Conservation (phyloP, 2,113 vertebrate species). For the Mesembrinibis cayennensis region DNA sequence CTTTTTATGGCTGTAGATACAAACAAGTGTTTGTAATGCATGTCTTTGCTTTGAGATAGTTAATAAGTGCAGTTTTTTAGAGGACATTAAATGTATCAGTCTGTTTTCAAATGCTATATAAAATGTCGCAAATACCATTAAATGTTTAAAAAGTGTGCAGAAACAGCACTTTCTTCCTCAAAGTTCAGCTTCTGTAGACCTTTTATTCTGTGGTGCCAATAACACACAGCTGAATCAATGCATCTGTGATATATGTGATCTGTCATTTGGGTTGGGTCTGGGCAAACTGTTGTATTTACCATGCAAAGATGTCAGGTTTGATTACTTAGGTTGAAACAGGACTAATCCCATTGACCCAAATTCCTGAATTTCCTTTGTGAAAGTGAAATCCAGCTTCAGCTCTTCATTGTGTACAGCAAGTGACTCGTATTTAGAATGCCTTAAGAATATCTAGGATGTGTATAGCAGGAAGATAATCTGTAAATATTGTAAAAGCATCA, state of each 20-base stretch:
- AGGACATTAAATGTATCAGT: neutral
- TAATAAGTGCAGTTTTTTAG: neutral
- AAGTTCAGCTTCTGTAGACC: neutral
- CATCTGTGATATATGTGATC: neutral
- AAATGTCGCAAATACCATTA: neutral
- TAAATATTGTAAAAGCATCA: neutral
- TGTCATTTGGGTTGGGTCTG: neutral
- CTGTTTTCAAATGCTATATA: neutral
- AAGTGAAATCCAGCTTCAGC: constrained; percentile 4
- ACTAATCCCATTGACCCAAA: constrained; percentile 22
- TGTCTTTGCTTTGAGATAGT: neutral
- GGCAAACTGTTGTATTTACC: neutral
- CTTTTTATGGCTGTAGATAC: neutral
- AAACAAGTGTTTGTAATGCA: neutral
- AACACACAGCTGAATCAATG: neutral
- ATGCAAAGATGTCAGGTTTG: neutral
- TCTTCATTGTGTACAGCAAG: neutral
- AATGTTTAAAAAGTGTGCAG: neutral
- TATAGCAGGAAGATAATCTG: neutral
- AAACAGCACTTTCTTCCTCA: neutral
- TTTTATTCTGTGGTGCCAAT: neutral
- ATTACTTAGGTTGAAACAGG: neutral
- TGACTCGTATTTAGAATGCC: neutral
- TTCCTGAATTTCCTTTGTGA: constrained; percentile 19
- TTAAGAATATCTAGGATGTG: neutral